phyloP scores from a whole-genome alignment of 2,113 vertebrate genomes.

The Arvicanthis niloticus region DNA sequence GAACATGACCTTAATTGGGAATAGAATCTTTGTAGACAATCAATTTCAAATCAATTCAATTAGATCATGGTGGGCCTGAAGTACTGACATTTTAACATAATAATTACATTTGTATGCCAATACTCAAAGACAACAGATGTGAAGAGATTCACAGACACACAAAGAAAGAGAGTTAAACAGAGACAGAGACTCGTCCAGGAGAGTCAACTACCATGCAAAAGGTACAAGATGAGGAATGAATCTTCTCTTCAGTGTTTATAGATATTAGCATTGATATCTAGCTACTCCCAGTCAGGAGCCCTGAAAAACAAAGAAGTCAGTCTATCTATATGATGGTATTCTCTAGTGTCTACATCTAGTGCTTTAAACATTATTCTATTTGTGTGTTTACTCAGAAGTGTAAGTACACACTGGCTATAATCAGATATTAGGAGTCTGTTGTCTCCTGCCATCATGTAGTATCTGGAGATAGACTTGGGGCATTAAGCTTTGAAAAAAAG shows the following conservation, averaged over 20 bases:
- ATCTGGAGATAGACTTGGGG: neutral
- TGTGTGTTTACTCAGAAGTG: neutral
- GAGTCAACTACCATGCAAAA: neutral
- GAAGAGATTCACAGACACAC: neutral
- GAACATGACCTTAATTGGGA: neutral
- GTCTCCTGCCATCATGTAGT: no score
- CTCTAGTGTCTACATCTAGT: neutral
- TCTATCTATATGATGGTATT: neutral
- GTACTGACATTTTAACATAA: neutral
- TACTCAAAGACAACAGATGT: neutral
- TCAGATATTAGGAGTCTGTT: neutral
- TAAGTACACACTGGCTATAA: neutral
- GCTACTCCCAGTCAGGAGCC: neutral
- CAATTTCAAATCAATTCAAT: neutral
- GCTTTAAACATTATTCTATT: neutral
- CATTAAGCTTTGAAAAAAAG: neutral
- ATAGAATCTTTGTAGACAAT: neutral
- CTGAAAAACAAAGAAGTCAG: neutral
- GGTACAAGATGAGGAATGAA: neutral
- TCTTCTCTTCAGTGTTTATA: neutral
- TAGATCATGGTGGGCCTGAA: neutral
- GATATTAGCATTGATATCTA: neutral
- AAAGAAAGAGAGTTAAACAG: neutral
- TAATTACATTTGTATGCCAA: neutral
- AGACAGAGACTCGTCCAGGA: neutral